Evolutionary conservation across 2,113 vertebrate genomes (phyloP).

Genomic region (Neodontobutis hainanensis): DNA sequence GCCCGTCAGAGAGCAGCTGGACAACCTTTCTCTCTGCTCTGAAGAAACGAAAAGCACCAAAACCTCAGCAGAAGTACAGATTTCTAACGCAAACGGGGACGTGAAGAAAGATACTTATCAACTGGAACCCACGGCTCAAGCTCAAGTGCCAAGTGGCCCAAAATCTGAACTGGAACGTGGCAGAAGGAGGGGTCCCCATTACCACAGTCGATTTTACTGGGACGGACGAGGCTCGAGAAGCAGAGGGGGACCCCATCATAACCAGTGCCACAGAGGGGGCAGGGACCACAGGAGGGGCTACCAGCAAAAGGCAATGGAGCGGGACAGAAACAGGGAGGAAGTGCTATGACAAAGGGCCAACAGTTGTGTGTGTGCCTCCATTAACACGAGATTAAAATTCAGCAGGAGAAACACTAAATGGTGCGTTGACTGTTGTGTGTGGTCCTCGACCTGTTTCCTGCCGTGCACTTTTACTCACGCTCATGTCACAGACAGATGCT

Average conservation of each 20-base stretch:
- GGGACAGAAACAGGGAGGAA: conserved; percentile 60
- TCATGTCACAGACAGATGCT: conserved; percentile 10
- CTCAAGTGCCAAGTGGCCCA: neutral
- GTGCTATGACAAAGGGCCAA: conserved; percentile 76
- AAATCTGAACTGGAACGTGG: conserved; percentile 30
- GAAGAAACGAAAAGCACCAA: conserved; percentile 14
- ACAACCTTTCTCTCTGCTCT: conserved; percentile 63
- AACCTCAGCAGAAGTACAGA: conserved; percentile 7
- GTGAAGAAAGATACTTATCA: conserved; percentile 1
- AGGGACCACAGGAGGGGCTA: conserved; percentile 53
- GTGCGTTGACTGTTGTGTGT: neutral
- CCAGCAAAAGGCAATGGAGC: conserved; percentile 61
- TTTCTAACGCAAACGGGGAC: conserved; percentile 2
- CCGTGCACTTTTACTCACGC: conserved; percentile 22
- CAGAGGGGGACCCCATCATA: conserved; percentile 38
- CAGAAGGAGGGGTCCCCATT: conserved; percentile 55
- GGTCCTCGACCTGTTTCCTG: conserved; percentile 1
- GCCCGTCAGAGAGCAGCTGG: conserved; percentile 50
- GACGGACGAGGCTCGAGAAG: conserved; percentile 47
- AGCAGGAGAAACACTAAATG: conserved; percentile 36
- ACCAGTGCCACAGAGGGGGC: conserved; percentile 54
- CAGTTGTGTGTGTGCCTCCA: conserved; percentile 44
- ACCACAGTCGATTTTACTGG: conserved; percentile 46
- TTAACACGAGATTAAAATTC: conserved; percentile 37
- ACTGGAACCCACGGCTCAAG: neutral